Percentiles rank a stretch among this genome's conserved stretches.
These are phyloP conservation scores for Oryzias javanicus DNA, from an alignment of 2,113 vertebrate species.

Conservation along the genomic window DNA sequence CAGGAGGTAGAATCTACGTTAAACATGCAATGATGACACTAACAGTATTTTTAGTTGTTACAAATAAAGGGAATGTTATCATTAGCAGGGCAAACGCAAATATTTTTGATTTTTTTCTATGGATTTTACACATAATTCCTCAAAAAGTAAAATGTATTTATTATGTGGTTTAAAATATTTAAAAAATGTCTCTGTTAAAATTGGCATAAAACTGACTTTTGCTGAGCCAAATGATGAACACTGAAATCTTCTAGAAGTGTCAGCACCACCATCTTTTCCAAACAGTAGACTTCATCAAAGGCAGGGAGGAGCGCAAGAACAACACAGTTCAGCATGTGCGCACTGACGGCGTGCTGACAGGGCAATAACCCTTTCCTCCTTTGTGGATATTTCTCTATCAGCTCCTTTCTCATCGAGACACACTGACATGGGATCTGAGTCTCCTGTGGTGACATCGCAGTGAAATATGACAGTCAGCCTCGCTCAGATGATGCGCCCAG, in stretches of 20 bases:
- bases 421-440: conserved; percentile 45
- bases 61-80: no score
- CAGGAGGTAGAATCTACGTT: no score
- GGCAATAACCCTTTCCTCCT: conserved; percentile 52
- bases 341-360: conserved; percentile 46
- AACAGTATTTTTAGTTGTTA: no score
- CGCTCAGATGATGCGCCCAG: conserved; percentile 39
- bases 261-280: conserved; percentile 17
- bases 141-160: no score
- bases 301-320: background rate
- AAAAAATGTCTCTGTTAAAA: no score
- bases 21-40: no score
- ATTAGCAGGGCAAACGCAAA: no score
- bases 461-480: conserved; percentile 58
- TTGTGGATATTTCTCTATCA: conserved; percentile 57
- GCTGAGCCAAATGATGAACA: background rate
- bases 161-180: no score
- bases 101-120: no score
- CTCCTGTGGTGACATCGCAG: conserved; percentile 51
- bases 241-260: background rate
- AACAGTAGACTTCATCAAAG: conserved; percentile 20
- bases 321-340: conserved; percentile 31
- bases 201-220: no score
- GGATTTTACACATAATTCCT: no score
- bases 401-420: conserved; percentile 18